A percentile compares a stretch with the other conserved stretches of the same genome.
Evolutionary conservation across 92 coral and sea anemone species (phyloP).

Genomic region (Isaurus tuberculatus): DNA sequence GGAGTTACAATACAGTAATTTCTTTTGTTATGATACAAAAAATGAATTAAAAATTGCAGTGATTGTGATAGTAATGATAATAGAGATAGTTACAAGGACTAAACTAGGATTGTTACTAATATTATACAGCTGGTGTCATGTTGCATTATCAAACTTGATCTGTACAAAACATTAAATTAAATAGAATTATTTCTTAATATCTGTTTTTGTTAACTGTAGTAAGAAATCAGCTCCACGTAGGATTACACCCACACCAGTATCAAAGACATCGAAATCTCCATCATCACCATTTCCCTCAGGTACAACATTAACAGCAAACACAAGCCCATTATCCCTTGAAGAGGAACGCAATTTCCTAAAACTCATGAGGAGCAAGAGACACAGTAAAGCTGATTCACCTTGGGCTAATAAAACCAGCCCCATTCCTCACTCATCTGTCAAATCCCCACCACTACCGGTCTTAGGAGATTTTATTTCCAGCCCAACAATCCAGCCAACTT

Average conservation of each 20-base stretch:
- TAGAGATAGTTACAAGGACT: no score
- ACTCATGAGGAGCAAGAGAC: constrained; percentile 70
- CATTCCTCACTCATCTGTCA: constrained; percentile 56
- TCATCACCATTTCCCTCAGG: constrained; percentile 53
- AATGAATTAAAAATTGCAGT: no score
- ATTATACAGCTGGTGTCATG: no score
- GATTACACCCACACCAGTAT: constrained; percentile 91
- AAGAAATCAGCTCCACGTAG: constrained; percentile 82
- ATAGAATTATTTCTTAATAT: neutral
- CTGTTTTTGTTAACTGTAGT: constrained; percentile 39
- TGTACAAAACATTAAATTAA: no score
- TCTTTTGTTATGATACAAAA: no score
- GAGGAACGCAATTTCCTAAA: constrained; percentile 79
- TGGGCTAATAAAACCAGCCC: constrained; percentile 73
- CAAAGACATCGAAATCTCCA: constrained; percentile 60
- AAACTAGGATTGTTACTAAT: no score
- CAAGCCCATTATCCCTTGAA: constrained; percentile 81
- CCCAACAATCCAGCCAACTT: neutral
- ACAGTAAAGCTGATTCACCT: constrained; percentile 66
- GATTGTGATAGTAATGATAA: no score
- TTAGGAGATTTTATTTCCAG: constrained; percentile 75
- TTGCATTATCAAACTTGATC: no score
- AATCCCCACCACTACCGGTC: constrained; percentile 69
- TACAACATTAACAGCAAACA: constrained; percentile 43
- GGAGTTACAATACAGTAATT: no score